Base-by-base conservation (phyloP, 1,140 invertebrate species). In the Drosophila hydei region DNA sequence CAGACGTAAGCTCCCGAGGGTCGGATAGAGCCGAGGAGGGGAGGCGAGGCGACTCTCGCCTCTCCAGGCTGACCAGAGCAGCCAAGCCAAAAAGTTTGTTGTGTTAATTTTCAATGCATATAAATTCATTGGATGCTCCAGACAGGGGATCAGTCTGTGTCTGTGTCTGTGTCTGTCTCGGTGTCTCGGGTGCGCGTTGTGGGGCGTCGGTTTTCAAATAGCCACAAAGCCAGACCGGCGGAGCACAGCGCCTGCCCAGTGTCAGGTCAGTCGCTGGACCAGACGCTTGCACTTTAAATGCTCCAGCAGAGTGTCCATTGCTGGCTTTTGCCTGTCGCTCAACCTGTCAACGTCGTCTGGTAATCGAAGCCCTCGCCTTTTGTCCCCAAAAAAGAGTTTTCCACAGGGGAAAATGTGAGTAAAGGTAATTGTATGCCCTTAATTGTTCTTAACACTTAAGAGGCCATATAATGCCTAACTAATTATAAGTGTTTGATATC, bases 71-170 rank as follows among this genome's bases (percentile, higher is more conserved):
- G 36, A n/a, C n/a, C 23, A 78, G 80, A 75, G 43, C 76, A 76
- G 62, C 47, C 80, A 77, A 85, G 76, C 76, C 73, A 72, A 85
- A 85, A 85, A 85, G 80, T 85, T 85, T 85, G 80, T 80, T 85
- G 80, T 85, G 80, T 85, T 85, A 77, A 85, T 85, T 85, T 85
- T 67, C 73, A 85, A 79, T 85, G 81, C 70, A 85, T 77, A 80
- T 65, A 85, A 79, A 85, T 77, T 85, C 76, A 74, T 79, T 75
- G 48, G 58, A 36, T 52, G 62, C 55, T 47, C 64, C 69, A 36
- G 55, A 42, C 61, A 45, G 51, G 51, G 51, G 52, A 67, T 58
- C 64, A 59, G 42, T 25, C 16, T 33, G 14, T 38, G 12, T 38
- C 36, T 14, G 36, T 40, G 12, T 14, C n/a, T 36, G 25, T 23